Conservation (phyloP, 2,888 invertebrate genomes). For the Epinotia brunnichana region DNA sequence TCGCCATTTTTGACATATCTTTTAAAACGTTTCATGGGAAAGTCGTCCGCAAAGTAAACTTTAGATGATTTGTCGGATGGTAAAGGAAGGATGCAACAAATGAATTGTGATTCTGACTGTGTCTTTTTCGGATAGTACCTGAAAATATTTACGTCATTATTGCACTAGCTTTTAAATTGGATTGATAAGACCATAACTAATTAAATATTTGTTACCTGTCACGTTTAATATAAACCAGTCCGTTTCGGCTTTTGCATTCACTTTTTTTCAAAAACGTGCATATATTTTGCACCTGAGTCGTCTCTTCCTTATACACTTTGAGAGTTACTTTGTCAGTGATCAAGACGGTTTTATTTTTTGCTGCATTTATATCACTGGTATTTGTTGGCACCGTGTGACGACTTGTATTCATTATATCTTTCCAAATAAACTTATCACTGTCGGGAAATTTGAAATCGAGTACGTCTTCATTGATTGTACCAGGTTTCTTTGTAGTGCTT, state of each 20-base stretch:
- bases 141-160: constrained; percentile 38
- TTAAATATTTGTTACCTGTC: constrained; percentile 49
- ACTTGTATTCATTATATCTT: constrained; percentile 13
- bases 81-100: constrained; percentile 66
- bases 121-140: constrained; percentile 48
- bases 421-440: constrained; percentile 46
- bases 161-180: background rate
- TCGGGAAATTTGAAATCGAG: constrained; percentile 62
- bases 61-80: constrained; percentile 47
- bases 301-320: constrained; percentile 44
- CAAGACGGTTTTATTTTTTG: constrained; percentile 37
- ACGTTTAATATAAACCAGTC: constrained; percentile 56
- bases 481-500: constrained; percentile 43
- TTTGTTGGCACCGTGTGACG: constrained; percentile 38
- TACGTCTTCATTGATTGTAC: constrained; percentile 50
- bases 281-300: constrained; percentile 58
- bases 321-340: constrained; percentile 49
- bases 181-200: background rate
- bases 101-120: constrained; percentile 47
- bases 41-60: constrained; percentile 54
- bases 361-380: constrained; percentile 31
- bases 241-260: constrained; percentile 61
- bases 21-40: constrained; percentile 51
- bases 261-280: constrained; percentile 64
- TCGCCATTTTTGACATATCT: constrained; percentile 53